Percentiles rank a stretch among this genome's conserved stretches.
These are phyloP conservation scores for Mustelus asterias DNA, from an alignment of 2,113 vertebrate species.

Conservation along the genomic window DNA sequence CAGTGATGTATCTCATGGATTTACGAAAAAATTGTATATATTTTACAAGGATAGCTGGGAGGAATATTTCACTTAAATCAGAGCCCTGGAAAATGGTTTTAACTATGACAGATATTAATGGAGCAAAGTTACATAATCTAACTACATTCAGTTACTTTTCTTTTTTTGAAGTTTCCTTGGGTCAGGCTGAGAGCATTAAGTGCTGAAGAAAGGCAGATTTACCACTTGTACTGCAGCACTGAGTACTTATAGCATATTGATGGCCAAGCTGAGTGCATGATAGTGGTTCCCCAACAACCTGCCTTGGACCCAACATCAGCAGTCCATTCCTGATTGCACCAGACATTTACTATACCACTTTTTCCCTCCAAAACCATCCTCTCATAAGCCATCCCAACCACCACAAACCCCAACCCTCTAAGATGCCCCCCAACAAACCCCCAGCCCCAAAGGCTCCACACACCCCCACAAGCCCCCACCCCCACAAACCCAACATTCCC, in stretches of 20 bases:
- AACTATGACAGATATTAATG: neutral
- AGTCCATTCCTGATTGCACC: neutral
- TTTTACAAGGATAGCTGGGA: neutral
- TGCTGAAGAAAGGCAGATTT: neutral
- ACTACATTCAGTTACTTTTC: neutral
- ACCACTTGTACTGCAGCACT: neutral
- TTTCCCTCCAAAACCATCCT: too few species aligned
- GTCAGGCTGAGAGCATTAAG: neutral
- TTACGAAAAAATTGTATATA: neutral
- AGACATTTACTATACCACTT: neutral
- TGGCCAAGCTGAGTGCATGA: neutral
- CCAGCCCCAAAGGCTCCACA: too few species aligned
- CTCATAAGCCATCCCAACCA: too few species aligned
- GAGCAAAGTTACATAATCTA: neutral
- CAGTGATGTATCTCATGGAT: neutral
- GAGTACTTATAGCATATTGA: neutral
- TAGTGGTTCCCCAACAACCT: neutral
- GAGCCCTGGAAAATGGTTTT: neutral
- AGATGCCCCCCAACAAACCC: too few species aligned
- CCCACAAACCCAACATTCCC: too few species aligned
- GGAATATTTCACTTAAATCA: neutral
- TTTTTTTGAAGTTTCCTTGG: neutral
- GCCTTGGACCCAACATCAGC: neutral
- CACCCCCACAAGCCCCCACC: too few species aligned
- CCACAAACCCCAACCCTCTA: too few species aligned